Evolutionary conservation across 2,113 vertebrate genomes (phyloP).

Genomic region (Podarcis raffonei): DNA sequence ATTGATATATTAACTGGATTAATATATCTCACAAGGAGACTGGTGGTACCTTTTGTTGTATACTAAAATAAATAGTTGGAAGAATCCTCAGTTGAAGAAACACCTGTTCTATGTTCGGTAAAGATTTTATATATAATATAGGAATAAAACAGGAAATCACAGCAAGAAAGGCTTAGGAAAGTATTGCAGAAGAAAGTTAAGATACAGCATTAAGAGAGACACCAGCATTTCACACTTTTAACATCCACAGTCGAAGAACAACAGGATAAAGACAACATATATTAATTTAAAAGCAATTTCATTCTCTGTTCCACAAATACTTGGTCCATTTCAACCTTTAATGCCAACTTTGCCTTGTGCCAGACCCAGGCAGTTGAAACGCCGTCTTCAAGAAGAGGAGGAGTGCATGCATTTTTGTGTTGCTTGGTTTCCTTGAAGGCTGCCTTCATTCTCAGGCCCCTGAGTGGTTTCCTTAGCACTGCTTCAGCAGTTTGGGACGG

Average conservation of each 20-base stretch:
- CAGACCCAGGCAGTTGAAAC: constrained; percentile 19
- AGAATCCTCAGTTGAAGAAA: background rate
- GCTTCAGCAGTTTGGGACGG: constrained; percentile 18
- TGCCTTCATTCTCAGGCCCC: constrained; percentile 6
- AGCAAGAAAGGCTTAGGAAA: constrained; percentile 60
- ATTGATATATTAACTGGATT: background rate
- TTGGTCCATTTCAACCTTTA: constrained; percentile 13
- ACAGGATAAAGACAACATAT: constrained; percentile 34
- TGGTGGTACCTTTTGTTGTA: background rate
- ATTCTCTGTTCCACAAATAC: constrained; percentile 14
- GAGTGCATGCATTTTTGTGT: fast-evolving
- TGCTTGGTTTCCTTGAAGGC: background rate
- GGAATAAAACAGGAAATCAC: constrained; percentile 34
- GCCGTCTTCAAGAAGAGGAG: constrained; percentile 45
- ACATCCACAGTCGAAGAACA: constrained; percentile 50
- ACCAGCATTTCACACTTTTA: constrained; percentile 32
- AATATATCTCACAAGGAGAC: background rate
- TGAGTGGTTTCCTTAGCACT: constrained; percentile 15
- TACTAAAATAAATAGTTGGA: background rate
- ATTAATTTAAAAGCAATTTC: constrained; percentile 12
- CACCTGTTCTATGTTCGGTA: background rate
- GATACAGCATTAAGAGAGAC: constrained; percentile 40
- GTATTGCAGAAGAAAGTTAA: constrained; percentile 39
- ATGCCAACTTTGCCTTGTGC: constrained; percentile 22
- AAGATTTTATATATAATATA: background rate